Evolutionary conservation across 2,113 vertebrate genomes (phyloP).

Genomic region (Myiozetetes cayanensis): DNA sequence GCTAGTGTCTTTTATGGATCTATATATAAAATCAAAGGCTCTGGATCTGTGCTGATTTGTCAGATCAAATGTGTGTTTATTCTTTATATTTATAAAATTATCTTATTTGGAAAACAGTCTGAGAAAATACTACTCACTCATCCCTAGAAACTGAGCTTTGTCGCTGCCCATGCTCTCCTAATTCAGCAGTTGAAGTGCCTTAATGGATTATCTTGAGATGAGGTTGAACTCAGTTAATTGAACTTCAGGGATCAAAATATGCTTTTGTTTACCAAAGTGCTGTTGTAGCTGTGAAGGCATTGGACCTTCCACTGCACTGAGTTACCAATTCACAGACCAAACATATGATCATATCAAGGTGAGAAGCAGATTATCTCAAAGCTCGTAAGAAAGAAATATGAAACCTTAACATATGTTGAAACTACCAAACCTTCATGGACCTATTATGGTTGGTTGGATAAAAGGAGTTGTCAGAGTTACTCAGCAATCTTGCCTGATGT

Average conservation of each 20-base stretch:
- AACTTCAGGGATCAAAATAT: background rate
- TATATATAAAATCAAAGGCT: background rate
- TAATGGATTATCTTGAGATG: background rate
- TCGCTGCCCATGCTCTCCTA: background rate
- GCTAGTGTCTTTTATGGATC: background rate
- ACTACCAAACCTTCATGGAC: background rate
- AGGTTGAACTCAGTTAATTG: conserved; percentile 6
- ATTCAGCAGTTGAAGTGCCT: background rate
- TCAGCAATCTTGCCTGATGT: background rate
- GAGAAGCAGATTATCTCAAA: background rate
- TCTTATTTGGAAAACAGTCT: background rate
- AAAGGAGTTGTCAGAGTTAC: background rate
- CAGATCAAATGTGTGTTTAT: background rate
- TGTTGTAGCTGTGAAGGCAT: background rate
- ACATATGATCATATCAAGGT: background rate
- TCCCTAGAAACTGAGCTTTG: background rate
- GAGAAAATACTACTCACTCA: background rate
- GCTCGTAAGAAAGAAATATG: background rate
- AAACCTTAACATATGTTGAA: background rate
- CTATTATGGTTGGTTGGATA: background rate
- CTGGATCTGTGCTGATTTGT: background rate
- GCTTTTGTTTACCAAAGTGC: background rate
- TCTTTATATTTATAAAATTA: background rate
- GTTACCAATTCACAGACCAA: background rate
- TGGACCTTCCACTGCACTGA: background rate